A percentile compares a stretch with the other conserved stretches of the same genome.
phyloP scores from a whole-genome alignment of 2,113 vertebrate genomes.

The Natator depressus region DNA sequence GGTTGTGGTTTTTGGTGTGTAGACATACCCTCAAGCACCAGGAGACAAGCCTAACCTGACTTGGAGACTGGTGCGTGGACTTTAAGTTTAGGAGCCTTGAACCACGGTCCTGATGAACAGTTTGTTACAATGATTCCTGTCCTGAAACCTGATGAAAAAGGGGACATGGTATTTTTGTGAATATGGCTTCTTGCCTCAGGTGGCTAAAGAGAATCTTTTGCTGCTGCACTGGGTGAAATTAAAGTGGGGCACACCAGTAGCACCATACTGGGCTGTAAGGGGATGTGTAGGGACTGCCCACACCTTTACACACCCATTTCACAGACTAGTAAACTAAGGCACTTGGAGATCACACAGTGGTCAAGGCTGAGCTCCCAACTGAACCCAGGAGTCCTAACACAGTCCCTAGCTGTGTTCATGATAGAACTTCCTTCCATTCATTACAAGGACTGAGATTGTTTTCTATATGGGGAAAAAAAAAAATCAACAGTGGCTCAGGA shows the following conservation, averaged over 20 bases:
- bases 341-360: not conserved
- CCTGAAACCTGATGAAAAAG: too few relatives aligned
- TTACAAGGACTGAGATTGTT: not conserved
- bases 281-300: too few relatives aligned
- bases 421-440: not conserved
- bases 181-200: too few relatives aligned
- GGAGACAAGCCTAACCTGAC: not conserved
- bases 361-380: not conserved
- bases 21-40: not conserved
- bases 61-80: not conserved
- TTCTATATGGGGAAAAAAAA: not conserved
- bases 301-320: too few relatives aligned
- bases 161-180: too few relatives aligned
- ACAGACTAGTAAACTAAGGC: not conserved
- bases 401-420: not conserved
- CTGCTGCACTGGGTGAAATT: too few relatives aligned
- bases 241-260: too few relatives aligned
- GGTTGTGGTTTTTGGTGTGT: not conserved
- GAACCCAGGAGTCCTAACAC: not conserved
- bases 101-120: too few relatives aligned
- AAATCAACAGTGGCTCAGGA: not conserved
- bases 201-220: too few relatives aligned
- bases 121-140: too few relatives aligned
- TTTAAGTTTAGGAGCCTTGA: too few relatives aligned
- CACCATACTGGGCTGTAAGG: too few relatives aligned